Evolutionary conservation across 2,797 vertebrate genomes (phyloP).

Genomic region (Sardinella longiceps): DNA sequence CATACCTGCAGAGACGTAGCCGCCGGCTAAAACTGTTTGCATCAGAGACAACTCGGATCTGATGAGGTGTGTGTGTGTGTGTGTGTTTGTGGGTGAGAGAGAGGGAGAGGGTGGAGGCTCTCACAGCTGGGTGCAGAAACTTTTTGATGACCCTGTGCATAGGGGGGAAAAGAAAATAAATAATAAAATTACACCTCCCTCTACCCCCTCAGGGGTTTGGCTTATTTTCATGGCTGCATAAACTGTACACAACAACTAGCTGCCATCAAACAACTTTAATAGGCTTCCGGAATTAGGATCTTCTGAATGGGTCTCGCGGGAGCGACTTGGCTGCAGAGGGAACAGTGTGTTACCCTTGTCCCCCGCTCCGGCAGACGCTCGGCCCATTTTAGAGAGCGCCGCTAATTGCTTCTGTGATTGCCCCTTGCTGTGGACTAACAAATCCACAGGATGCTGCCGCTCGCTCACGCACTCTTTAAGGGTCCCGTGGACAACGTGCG

Average conservation of each 20-base stretch:
- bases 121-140: neutral
- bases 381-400: constrained; percentile 48
- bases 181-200: neutral
- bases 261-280: constrained; percentile 65
- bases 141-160: constrained; percentile 30
- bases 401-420: constrained; percentile 60
- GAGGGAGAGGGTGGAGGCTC: neutral
- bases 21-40: neutral
- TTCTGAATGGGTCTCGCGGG: constrained; percentile 61
- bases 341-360: constrained; percentile 52
- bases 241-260: constrained; percentile 73
- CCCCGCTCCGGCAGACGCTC: constrained; percentile 48
- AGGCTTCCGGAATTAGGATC: constrained; percentile 68
- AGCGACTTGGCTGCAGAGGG: constrained; percentile 51
- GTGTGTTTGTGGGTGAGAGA: neutral
- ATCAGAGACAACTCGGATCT: neutral
- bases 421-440: constrained; percentile 55
- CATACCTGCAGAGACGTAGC: constrained; percentile 1
- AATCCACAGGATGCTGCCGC: constrained; percentile 43
- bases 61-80: constrained; percentile 5
- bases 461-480: constrained; percentile 39
- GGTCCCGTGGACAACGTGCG: neutral
- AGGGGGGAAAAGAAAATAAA: neutral
- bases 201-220: constrained; percentile 51
- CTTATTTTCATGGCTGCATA: constrained; percentile 66